phyloP scores from a whole-genome alignment of 30 jellyfish, hydroid and myxozoan species.

The Hydractinia symbiolongicarpus region DNA sequence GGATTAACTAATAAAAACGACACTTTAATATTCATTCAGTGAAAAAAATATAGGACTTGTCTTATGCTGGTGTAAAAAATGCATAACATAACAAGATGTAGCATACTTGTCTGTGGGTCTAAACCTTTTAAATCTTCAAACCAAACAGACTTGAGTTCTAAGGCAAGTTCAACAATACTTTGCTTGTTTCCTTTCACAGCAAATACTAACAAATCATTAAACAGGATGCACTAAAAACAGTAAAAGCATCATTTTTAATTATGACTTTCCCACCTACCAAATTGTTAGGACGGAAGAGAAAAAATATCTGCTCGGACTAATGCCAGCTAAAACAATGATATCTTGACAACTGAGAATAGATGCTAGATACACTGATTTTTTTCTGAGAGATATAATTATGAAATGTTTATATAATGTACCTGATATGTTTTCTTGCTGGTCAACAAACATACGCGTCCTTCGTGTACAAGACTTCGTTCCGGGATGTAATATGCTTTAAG shows the following conservation, averaged over 20 bases:
- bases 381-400: neutral
- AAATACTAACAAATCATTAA: conserved; percentile 83
- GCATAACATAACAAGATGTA: neutral
- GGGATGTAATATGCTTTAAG: conserved; percentile 84
- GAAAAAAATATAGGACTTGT: neutral
- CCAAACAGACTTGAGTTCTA: conserved; percentile 84
- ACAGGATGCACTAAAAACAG: conserved; percentile 77
- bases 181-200: conserved; percentile 72
- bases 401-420: conserved; percentile 24
- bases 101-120: conserved; percentile 92
- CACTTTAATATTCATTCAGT: neutral
- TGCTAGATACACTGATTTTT: neutral
- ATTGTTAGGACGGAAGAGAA: neutral
- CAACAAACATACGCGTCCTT: conserved; percentile 78
- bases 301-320: neutral
- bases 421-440: conserved; percentile 78
- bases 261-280: neutral
- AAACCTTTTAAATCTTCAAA: conserved; percentile 70
- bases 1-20: no score
- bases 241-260: neutral
- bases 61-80: neutral
- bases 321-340: neutral
- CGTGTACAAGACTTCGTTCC: conserved; percentile 75
- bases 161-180: conserved; percentile 82
- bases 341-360: neutral